Base-by-base conservation (phyloP, 2,888 invertebrate species). In the Hypomecis punctinalis region DNA sequence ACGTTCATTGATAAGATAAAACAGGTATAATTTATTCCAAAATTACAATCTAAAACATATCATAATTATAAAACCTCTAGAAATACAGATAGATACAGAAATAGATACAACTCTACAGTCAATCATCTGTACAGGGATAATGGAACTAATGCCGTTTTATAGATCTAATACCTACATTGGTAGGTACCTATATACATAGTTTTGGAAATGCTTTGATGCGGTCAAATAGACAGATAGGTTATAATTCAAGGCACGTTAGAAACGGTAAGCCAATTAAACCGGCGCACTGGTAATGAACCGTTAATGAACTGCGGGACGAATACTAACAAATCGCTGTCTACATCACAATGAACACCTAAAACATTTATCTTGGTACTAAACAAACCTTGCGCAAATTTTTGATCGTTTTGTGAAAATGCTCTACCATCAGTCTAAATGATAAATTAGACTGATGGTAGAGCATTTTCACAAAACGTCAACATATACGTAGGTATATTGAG, bases 211-310 rank as follows among this genome's bases (percentile, higher is more conserved):
- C 77, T 80, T 78, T 77, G 74, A 80, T 77, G 71, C 75, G 67
- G 71, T 73, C 73, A 80, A 82, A 81, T 82, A 79, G 78, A 81
- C 51, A 42, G 62, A 63, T 67, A 42, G 58, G 65, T 67, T 68
- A 79, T 76, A 75, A 91, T 90, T 89, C 90, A 79, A 83, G 75
- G 82, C 91, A 90, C 89, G 88, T 71, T 78, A 78, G 75, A 81
- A 86, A 88, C 86, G 85, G 89, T 85, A 83, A 85, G 85, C 84
- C 87, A 90, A 91, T 91, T 91, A 91, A 86, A 81, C 79, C 78
- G 78, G 76, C 80, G 81, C 83, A 80, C 81, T 83, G 76, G 84
- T 89, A 90, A 90, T 89, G 87, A 87, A 90, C 91, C 86, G 91
- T 90, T 90, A 88, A 90, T 88, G 81, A 84, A 75, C 77, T 83